phyloP scores from a whole-genome alignment of 2,113 vertebrate species.

The Lagenorhynchus albirostris region DNA sequence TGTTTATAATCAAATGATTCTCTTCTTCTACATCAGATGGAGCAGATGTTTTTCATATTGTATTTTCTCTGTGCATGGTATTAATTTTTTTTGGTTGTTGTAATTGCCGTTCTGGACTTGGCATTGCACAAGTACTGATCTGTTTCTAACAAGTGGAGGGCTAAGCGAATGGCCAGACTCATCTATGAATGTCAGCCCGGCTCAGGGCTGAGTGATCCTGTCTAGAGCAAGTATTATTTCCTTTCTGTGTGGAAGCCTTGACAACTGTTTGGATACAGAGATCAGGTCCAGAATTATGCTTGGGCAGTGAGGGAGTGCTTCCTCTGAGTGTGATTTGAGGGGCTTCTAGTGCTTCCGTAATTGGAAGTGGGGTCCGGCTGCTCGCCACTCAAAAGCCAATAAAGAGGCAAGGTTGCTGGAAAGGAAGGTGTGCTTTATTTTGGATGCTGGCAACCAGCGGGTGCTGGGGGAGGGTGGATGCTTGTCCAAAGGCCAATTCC shows the following conservation, averaged over 20 bases:
- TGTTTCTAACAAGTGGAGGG: conserved; percentile 38
- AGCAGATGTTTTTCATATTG: conserved; percentile 27
- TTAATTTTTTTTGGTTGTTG: conserved; percentile 3
- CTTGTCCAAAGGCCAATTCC: not conserved
- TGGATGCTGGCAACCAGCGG: not conserved
- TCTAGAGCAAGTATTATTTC: not conserved
- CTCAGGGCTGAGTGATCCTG: not conserved
- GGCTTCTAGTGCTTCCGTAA: not conserved
- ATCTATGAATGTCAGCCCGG: not conserved
- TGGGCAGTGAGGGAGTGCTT: not conserved
- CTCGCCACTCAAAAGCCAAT: not conserved
- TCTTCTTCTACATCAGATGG: conserved; percentile 31
- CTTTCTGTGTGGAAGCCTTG: not conserved
- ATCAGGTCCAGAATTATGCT: not conserved
- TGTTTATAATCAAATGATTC: conserved; percentile 65
- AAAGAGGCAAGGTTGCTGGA: not conserved
- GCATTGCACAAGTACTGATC: not conserved
- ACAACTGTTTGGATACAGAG: not conserved
- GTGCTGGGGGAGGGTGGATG: not conserved
- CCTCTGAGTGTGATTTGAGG: not conserved
- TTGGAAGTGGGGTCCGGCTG: not conserved
- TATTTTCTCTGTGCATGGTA: conserved; percentile 48
- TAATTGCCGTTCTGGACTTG: conserved; percentile 39
- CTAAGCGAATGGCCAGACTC: not conserved
- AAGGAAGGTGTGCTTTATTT: not conserved